Evolutionary conservation across 1,140 invertebrate species (phyloP).

Genomic region (Cherax quadricarinatus): DNA sequence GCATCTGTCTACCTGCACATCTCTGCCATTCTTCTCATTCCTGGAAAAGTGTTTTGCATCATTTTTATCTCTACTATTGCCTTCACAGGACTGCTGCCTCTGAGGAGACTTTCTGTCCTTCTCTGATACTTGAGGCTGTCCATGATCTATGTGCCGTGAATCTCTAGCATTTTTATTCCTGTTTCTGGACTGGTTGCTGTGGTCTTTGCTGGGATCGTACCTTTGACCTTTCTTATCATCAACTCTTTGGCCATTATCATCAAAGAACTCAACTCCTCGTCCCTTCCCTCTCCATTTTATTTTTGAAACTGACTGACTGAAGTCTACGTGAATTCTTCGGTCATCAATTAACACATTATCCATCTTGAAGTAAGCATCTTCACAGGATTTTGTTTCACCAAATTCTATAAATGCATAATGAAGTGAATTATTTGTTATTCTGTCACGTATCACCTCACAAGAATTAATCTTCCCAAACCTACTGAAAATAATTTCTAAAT

Average conservation of each 20-base stretch:
- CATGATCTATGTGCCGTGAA: background rate
- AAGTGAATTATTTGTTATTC: slow-evolving; percentile 94
- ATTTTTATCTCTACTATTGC: background rate
- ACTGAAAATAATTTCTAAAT: slow-evolving; percentile 98
- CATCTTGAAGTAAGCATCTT: slow-evolving; percentile 99
- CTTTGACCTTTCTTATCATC: slow-evolving; percentile 31
- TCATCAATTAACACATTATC: slow-evolving; percentile 99
- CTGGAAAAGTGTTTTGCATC: background rate
- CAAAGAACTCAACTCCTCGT: slow-evolving; percentile 65
- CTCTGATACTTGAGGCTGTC: background rate
- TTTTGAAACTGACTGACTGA: slow-evolving; percentile 98
- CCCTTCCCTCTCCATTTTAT: slow-evolving; percentile 91
- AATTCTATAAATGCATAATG: slow-evolving; percentile 99
- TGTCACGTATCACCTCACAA: slow-evolving; percentile 98
- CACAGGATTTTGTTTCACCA: slow-evolving; percentile 94
- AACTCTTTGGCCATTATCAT: slow-evolving; percentile 61
- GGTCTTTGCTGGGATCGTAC: slow-evolving; percentile 17
- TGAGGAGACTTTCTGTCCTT: background rate
- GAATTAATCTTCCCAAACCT: slow-evolving; percentile 95
- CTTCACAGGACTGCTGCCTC: background rate
- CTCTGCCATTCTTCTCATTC: slow-evolving; percentile 8
- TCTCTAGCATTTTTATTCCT: background rate
- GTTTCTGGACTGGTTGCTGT: background rate
- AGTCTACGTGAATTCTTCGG: slow-evolving; percentile 98
- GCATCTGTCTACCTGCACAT: background rate